phyloP scores from a whole-genome alignment of 2,888 invertebrate species.

The Julus scandinavius region DNA sequence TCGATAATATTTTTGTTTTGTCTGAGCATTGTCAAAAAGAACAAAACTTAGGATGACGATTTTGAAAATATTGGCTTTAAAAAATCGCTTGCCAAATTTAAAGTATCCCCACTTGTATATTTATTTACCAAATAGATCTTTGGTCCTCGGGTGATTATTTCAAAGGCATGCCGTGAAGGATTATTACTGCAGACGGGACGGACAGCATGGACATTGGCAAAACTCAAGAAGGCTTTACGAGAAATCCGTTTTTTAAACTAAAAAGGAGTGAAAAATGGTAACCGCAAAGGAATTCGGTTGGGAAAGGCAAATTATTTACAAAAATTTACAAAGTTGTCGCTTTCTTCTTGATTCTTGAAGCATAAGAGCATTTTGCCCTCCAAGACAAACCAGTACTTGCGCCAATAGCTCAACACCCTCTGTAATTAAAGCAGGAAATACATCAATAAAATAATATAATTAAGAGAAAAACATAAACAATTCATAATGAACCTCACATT shows the following conservation, averaged over 20 bases:
- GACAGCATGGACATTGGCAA: neutral
- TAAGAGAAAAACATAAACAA: too few relatives aligned
- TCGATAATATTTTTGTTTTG: too few relatives aligned
- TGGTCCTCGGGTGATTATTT: neutral
- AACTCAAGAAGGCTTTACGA: neutral
- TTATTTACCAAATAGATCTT: neutral
- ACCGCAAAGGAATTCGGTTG: neutral
- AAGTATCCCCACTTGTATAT: too few relatives aligned
- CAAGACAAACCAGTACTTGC: conserved; percentile 71
- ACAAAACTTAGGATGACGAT: too few relatives aligned
- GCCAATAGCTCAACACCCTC: conserved; percentile 65
- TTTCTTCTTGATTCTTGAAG: conserved; percentile 69
- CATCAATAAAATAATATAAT: too few relatives aligned
- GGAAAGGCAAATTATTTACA: neutral
- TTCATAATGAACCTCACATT: too few relatives aligned
- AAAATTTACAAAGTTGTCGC: neutral
- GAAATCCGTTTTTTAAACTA: neutral
- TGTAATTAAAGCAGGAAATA: too few relatives aligned
- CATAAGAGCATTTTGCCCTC: conserved; percentile 70
- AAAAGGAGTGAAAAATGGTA: neutral
- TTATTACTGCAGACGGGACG: neutral
- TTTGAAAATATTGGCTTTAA: too few relatives aligned
- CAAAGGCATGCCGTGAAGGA: neutral
- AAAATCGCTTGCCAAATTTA: too few relatives aligned
- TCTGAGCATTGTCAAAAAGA: too few relatives aligned